Evolutionary conservation across 2,888 invertebrate species (phyloP), one percentile per base, ranked within the genome.

Genomic region (Capitulum mitella): DNA sequence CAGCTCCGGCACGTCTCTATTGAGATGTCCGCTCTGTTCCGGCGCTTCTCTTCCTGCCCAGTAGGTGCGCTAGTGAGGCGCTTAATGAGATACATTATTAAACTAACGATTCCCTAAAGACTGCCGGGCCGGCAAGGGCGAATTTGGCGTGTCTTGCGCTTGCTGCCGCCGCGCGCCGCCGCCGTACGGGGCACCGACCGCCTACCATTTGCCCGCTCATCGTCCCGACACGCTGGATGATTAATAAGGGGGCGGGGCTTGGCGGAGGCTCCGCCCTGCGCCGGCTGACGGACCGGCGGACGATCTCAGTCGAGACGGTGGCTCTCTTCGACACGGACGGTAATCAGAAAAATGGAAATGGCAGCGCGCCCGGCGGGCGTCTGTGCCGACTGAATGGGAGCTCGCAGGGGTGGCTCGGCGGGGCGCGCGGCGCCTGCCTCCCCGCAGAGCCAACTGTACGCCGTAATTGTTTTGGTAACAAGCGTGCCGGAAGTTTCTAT

Each of bases 61-160:
- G 37, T 40, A 70, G 70, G 70, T 70, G 70, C 70, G 70, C 70
- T 70, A 70, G 70, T 70, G 70, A 70, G 40, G 26, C 40, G 22
- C 70, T 40, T 70, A 70, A 70, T 70, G 70, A 70, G 70, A 70
- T 70, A 70, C 70, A 70, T 70, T 70, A 70, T 70, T 70, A 70
- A 70, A 70, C 70, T 70, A 70, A 70, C 70, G 70, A 70, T 70
- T 70, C 37, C 40, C 70, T 70, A 70, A 70, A 26, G 70, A 70
- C 70, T 40, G 40, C 10, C 26, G 70, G 1, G 70, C n/a, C 70
- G 70, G 14, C 37, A 70, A 70, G 70, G 70, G 26, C 70, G 70
- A 70, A 12, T 26, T 26, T 70, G 37, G 70, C 70, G 29, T 70
- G 70, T 40, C 8, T 22, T 22, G 26, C 37, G 37, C 37, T 40